Percentiles rank a stretch among this genome's conserved stretches.
These are phyloP conservation scores for Archips xylosteana DNA, from an alignment of 2,888 invertebrate genomes.

Conservation along the genomic window DNA sequence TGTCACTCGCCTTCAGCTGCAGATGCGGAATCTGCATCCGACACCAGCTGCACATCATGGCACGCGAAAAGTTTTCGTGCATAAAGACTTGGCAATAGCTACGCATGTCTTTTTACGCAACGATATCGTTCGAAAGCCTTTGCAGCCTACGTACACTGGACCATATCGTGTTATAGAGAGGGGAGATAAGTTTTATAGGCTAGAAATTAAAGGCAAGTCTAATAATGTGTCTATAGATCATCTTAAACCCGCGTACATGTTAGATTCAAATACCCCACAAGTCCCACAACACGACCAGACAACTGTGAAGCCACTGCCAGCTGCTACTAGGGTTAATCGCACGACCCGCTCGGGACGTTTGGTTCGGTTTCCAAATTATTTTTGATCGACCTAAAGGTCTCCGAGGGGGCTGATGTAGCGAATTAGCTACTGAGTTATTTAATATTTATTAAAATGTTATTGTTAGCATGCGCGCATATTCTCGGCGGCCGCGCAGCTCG, in stretches of 20 bases:
- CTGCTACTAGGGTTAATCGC: background rate
- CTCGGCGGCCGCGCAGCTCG: background rate
- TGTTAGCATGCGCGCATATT: background rate
- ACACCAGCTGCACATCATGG: slow-evolving; percentile 9
- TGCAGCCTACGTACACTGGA: slow-evolving; percentile 22
- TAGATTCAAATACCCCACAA: background rate
- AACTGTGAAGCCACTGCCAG: background rate
- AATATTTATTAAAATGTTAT: background rate
- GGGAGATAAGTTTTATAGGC: slow-evolving; percentile 14
- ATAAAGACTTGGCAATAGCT: slow-evolving; percentile 10
- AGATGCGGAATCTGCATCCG: slow-evolving; percentile 1
- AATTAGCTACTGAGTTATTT: no score
- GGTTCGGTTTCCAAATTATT: background rate
- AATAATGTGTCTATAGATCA: slow-evolving; percentile 18
- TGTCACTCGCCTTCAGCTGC: background rate
- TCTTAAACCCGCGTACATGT: slow-evolving; percentile 17
- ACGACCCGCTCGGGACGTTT: slow-evolving; percentile 1
- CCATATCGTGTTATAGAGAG: slow-evolving; percentile 25
- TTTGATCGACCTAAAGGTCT: slow-evolving; percentile 26
- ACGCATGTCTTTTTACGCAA: slow-evolving; percentile 9
- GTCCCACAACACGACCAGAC: background rate
- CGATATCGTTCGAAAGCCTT: background rate
- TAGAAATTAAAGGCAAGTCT: slow-evolving; percentile 4
- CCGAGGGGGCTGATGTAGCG: slow-evolving; percentile 21
- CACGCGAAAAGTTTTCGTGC: background rate